Evolutionary conservation across 2,113 vertebrate species (phyloP).

Genomic region (Lagopus muta): DNA sequence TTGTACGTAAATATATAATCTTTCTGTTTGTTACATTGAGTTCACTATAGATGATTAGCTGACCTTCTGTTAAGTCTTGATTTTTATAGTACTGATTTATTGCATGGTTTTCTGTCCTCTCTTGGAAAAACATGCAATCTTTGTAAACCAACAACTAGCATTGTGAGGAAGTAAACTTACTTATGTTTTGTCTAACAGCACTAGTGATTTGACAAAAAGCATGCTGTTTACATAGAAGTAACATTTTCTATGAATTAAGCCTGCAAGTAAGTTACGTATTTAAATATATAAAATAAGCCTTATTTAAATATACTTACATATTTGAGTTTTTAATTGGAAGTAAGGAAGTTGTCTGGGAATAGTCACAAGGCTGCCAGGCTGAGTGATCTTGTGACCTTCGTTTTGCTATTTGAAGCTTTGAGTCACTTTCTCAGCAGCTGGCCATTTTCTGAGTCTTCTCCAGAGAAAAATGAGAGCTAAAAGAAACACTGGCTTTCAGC

Average conservation of each 20-base stretch:
- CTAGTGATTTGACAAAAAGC: not conserved
- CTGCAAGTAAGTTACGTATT: constrained; percentile 17
- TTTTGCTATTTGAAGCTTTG: not conserved
- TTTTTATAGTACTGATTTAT: not conserved
- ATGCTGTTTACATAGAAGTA: constrained; percentile 71
- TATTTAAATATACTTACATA: not conserved
- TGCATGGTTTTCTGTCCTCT: not conserved
- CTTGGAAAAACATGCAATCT: not conserved
- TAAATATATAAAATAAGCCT: not conserved
- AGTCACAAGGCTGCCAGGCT: not conserved
- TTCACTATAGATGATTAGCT: not conserved
- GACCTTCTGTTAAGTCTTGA: not conserved
- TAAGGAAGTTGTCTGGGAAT: not conserved
- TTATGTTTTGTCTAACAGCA: not conserved
- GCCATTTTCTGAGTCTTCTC: not conserved
- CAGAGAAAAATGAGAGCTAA: not conserved
- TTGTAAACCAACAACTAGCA: not conserved
- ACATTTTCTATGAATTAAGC: constrained; percentile 57
- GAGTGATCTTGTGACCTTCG: not conserved
- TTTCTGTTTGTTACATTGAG: not conserved
- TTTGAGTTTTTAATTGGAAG: not conserved
- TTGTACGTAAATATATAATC: not conserved
- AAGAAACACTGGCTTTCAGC: not conserved
- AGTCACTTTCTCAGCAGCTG: not conserved
- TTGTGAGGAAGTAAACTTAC: not conserved